phyloP scores from a whole-genome alignment of 2,888 invertebrate genomes.

The Nipponacmea schrenckii region DNA sequence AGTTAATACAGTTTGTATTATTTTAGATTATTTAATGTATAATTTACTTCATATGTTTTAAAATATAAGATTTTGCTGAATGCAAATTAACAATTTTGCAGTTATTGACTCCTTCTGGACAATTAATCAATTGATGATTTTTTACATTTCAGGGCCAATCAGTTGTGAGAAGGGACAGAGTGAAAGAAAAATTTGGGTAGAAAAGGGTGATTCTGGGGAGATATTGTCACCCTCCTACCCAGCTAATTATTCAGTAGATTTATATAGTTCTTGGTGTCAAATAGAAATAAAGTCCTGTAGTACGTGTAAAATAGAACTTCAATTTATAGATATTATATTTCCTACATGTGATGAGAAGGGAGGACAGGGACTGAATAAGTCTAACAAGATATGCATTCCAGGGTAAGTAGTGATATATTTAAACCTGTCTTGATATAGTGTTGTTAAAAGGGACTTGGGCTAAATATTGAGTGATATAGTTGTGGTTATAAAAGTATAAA shows the following conservation, averaged over 20 bases:
- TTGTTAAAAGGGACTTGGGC: no score
- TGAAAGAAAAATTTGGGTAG: conserved; percentile 39
- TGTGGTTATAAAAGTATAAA: no score
- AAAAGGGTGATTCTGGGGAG: conserved; percentile 51
- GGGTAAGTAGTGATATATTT: conserved; percentile 39
- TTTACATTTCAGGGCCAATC: conserved; percentile 36
- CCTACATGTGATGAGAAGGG: conserved; percentile 39
- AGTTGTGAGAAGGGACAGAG: conserved; percentile 36
- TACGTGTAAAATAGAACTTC: conserved; percentile 53
- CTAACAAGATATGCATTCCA: conserved; percentile 38
- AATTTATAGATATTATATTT: conserved; percentile 46
- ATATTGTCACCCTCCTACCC: conserved; percentile 49
- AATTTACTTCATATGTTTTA: no score
- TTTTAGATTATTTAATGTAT: no score
- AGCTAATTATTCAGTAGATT: conserved; percentile 38
- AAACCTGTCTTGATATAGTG: background rate
- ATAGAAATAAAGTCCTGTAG: conserved; percentile 54
- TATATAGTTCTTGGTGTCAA: conserved; percentile 50
- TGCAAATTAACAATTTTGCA: no score
- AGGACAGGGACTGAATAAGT: background rate
- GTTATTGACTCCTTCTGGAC: no score
- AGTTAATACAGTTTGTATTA: no score
- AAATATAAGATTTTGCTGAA: no score
- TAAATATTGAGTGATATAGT: no score
- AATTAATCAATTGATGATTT: no score